phyloP scores from a whole-genome alignment of 1,140 invertebrate species.

The Caerostris extrusa region DNA sequence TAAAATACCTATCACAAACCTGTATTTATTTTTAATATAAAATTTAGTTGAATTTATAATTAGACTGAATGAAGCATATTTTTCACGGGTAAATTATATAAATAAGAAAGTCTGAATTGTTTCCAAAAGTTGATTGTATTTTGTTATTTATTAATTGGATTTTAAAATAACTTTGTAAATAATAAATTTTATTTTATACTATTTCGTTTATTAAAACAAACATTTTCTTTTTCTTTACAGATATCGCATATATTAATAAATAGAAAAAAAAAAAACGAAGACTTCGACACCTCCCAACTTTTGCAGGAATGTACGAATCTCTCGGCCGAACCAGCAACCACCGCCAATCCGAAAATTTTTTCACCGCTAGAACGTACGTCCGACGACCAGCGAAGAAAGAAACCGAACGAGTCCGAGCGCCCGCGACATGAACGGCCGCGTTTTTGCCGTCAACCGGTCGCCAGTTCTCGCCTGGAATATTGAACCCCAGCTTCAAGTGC shows the following conservation, averaged over 20 bases:
- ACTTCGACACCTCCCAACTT: conserved; percentile 21
- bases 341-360: conserved; percentile 10
- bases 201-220: not conserved
- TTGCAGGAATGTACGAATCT: conserved; percentile 60
- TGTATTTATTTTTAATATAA: too few species aligned
- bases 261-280: not conserved
- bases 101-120: too few species aligned
- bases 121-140: too few species aligned
- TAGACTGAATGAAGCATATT: too few species aligned
- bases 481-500: conserved; percentile 60
- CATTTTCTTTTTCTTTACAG: not conserved
- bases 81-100: too few species aligned
- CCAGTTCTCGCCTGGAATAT: conserved; percentile 68
- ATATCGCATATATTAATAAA: not conserved
- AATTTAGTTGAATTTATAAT: too few species aligned
- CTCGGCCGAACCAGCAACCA: conserved; percentile 13
- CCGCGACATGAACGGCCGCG: conserved; percentile 70
- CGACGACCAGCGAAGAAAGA: conserved; percentile 30
- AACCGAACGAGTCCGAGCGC: conserved; percentile 35
- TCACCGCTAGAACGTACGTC: not conserved
- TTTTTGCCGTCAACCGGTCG: conserved; percentile 70
- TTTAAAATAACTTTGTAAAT: too few species aligned
- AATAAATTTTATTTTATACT: not conserved
- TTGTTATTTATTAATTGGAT: too few species aligned
- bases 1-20: too few species aligned